Base-by-base conservation (phyloP, 1,140 invertebrate species). In the Aporrectodea caliginosa region DNA sequence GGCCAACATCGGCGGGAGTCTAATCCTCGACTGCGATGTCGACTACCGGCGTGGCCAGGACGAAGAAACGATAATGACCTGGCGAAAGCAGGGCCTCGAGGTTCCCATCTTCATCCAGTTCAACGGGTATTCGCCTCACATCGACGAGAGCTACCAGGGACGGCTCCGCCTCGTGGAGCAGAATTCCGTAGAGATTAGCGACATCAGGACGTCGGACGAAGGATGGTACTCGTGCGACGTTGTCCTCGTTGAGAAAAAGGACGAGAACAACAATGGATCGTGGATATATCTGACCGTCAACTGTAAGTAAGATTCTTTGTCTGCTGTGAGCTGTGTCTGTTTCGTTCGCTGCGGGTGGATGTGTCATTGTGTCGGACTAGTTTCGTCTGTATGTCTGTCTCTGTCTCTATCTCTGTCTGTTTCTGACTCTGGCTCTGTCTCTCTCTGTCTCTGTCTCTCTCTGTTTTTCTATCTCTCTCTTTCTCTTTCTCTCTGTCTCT, bases 171-270 rank as follows among this genome's bases (percentile, higher is more conserved):
- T 94, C 79, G 94, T 96, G 80, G 92, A 93, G 80, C 92, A 92
- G 69, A 77, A 95, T 78, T 96, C 94, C 82, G 93, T 97, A 88
- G 96, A 97, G 90, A 90, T 98, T 88, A 96, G 94, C 84, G 93
- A 94, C 86, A 95, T 97, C 86, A 91, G 91, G 77, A 95, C 96
- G 88, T 92, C 92, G 83, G 95, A 98, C 90, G 94, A 96, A 89
- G 95, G 95, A 85, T 97, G 95, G 95, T 98, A 97, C 90, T 94
- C 96, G 89, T 98, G 95, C 90, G 96, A 95, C 90, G 94, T 98
- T 86, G 93, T 95, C 87, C 97, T 97, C 90, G 92, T 97, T 89
- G 96, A 97, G 89, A 94, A 94, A 81, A 94, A 95, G 81, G 94
- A 93, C 88, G 92, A 92, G 91, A 93, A 90, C 93, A 95, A 90